These are phyloP conservation scores for Aleadryas rufinucha DNA, from an alignment of 2,113 vertebrate genomes.

Conservation along the genomic window DNA sequence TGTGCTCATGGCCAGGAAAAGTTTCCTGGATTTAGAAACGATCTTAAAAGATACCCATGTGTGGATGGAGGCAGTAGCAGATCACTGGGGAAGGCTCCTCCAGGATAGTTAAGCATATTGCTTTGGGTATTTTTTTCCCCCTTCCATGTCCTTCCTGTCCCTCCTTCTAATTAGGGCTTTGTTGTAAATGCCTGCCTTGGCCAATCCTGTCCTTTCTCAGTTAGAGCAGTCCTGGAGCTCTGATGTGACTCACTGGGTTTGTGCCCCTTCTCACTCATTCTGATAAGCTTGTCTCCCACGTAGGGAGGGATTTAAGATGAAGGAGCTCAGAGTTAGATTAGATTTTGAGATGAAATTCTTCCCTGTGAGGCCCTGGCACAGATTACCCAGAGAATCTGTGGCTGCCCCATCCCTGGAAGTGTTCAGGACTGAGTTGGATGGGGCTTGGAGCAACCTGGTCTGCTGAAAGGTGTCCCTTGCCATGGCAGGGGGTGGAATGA, in stretches of 20 bases:
- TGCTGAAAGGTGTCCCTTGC: neutral
- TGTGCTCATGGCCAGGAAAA: neutral
- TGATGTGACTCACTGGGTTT: neutral
- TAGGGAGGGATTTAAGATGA: neutral
- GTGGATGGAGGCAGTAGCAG: neutral
- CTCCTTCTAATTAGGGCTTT: neutral
- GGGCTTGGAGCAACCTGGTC: neutral
- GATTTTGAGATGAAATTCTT: neutral
- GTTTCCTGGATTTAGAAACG: neutral
- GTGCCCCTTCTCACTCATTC: neutral
- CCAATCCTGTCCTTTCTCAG: neutral
- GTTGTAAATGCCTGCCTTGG: neutral
- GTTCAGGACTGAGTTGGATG: neutral
- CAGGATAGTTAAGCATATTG: neutral
- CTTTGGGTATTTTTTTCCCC: neutral
- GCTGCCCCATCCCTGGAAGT: neutral
- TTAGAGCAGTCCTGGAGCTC: neutral
- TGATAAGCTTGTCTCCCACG: fast-evolving
- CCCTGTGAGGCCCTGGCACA: neutral
- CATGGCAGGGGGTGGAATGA: neutral
- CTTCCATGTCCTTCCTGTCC: neutral
- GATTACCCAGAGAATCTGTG: neutral
- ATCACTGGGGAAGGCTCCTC: fast-evolving
- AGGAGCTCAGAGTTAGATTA: neutral
- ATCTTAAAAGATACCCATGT: neutral